Conservation (phyloP, 2,113 vertebrate species). For the Montifringilla adamsi region DNA sequence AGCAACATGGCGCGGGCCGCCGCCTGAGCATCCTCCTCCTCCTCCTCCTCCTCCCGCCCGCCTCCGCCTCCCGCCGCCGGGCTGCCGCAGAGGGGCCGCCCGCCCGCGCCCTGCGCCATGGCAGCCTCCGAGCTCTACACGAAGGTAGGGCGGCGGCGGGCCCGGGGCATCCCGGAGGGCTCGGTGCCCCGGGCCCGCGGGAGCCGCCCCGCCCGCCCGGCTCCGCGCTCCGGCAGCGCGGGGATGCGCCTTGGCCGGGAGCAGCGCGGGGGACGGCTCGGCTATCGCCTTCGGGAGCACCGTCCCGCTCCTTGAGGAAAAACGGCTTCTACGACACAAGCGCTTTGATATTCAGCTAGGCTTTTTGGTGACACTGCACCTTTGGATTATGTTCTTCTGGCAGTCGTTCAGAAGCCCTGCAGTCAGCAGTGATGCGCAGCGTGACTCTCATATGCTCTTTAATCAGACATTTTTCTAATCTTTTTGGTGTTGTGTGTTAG, state of each 20-base stretch:
- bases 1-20: not conserved
- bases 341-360: fast-evolving
- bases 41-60: not conserved
- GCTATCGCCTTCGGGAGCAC: not conserved
- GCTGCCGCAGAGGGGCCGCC: not conserved
- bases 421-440: not conserved
- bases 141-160: no score
- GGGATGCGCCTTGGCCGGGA: not conserved
- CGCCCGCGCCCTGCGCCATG: not conserved
- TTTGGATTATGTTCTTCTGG: not conserved
- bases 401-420: not conserved
- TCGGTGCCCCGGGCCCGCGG: no score
- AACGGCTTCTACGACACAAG: fast-evolving
- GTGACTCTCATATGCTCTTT: not conserved
- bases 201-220: no score
- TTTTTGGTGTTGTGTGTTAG: not conserved
- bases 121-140: no score
- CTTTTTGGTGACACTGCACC: not conserved
- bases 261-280: fast-evolving
- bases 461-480: not conserved
- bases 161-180: no score
- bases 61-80: not conserved
- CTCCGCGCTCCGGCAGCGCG: no score
- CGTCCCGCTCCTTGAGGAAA: fast-evolving
- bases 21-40: not conserved